Conservation (phyloP, 1,140 invertebrate genomes). For the Rhagoletis pomonella region DNA sequence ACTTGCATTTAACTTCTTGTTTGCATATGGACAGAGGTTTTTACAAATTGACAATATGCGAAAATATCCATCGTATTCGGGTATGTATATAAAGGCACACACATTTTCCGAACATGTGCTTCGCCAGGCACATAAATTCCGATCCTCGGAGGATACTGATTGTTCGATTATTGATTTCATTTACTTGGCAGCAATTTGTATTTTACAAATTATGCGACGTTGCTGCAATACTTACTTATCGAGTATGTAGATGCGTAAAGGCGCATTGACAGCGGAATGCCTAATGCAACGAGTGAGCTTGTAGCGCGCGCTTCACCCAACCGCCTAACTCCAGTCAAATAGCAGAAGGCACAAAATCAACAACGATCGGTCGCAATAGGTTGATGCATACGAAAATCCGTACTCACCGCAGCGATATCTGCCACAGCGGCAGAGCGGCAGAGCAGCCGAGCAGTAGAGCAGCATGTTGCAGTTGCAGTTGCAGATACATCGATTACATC, state of each 20-base stretch:
- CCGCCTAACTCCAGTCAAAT: not conserved
- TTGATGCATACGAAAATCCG: not conserved
- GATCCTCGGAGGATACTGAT: constrained; percentile 2
- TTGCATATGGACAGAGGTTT: not conserved
- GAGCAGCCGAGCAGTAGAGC: too few species aligned
- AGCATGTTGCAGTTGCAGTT: not conserved
- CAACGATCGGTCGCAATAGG: not conserved
- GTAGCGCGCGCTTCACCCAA: not conserved
- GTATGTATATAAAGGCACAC: too few species aligned
- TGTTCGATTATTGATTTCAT: constrained; percentile 50
- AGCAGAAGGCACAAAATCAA: not conserved
- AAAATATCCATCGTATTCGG: too few species aligned
- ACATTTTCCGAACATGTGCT: not conserved
- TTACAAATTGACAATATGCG: not conserved
- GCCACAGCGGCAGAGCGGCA: too few species aligned
- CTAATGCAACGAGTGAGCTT: not conserved
- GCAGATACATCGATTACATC: constrained; percentile 40
- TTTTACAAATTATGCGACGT: constrained; percentile 27
- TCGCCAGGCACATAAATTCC: not conserved
- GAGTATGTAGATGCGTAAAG: too few species aligned
- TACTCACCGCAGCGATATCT: not conserved
- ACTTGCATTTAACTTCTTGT: not conserved
- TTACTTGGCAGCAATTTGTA: constrained; percentile 47
- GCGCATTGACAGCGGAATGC: not conserved
- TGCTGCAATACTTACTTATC: not conserved